Percentiles rank a stretch among this genome's conserved stretches.
Conservation (phyloP, 2,113 vertebrate genomes). For the Xenus cinereus region DNA sequence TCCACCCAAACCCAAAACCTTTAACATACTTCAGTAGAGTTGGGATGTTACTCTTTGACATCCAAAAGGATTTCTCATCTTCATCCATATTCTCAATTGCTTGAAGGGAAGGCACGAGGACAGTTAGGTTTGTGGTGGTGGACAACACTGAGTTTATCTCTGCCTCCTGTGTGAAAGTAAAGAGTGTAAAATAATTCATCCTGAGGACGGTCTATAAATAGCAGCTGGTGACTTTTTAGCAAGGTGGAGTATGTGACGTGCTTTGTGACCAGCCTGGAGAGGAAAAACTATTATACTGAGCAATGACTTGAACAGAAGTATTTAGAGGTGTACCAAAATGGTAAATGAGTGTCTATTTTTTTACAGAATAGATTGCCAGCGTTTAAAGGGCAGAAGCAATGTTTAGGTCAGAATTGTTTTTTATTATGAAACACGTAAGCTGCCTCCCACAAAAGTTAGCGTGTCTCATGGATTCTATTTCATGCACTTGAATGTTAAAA, state of each 20-base stretch:
- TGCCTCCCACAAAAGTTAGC: neutral
- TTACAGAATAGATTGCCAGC: neutral
- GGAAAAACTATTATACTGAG: conserved; percentile 17
- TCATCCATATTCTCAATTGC: conserved; percentile 80
- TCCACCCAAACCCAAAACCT: neutral
- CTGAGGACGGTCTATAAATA: neutral
- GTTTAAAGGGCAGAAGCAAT: neutral
- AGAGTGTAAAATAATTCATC: neutral
- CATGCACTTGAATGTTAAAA: neutral
- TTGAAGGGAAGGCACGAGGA: conserved; percentile 83
- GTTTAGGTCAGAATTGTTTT: neutral
- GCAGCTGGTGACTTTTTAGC: neutral
- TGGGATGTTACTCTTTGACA: conserved; percentile 76
- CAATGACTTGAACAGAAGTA: neutral
- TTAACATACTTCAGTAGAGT: conserved; percentile 82
- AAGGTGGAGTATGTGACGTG: neutral
- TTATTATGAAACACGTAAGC: neutral
- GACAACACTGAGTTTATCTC: conserved; percentile 72
- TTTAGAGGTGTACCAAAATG: neutral
- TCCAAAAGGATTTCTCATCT: conserved; percentile 85
- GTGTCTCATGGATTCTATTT: neutral
- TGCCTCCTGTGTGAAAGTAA: conserved; percentile 70
- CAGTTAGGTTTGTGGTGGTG: conserved; percentile 78
- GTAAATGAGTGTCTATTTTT: neutral
- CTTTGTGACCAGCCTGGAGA: neutral